A percentile compares a stretch with the other conserved stretches of the same genome.
Conservation (phyloP, 1,140 invertebrate species). For the Bombus pyrosoma region DNA sequence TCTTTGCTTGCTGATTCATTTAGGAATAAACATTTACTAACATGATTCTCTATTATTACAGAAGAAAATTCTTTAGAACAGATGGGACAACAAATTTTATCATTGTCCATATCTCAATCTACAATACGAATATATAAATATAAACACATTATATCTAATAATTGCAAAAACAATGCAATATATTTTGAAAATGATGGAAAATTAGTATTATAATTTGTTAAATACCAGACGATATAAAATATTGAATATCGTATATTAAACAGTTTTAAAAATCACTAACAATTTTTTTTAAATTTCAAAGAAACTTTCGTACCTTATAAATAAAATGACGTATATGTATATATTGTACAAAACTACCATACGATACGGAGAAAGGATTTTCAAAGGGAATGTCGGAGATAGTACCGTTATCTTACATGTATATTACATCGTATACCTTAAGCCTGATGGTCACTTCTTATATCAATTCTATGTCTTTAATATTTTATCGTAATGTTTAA, state of each 20-base stretch:
- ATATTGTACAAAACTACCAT: constrained; percentile 4
- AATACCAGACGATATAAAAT: neutral
- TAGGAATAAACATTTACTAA: constrained; percentile 87
- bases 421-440: constrained; percentile 36
- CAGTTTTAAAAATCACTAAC: neutral
- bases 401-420: constrained; percentile 56
- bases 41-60: constrained; percentile 85
- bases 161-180: neutral
- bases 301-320: neutral
- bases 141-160: neutral
- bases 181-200: neutral
- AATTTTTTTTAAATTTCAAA: neutral
- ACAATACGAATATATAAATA: constrained; percentile 4
- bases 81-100: constrained; percentile 82
- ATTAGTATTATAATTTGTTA: neutral
- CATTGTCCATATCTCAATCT: constrained; percentile 51
- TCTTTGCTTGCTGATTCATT: constrained; percentile 79
- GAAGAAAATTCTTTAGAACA: constrained; percentile 82
- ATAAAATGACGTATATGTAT: neutral
- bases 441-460: neutral
- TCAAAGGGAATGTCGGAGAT: constrained; percentile 13
- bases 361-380: constrained; percentile 31
- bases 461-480: neutral
- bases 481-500: neutral
- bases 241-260: neutral